Evolutionary conservation across 1,140 invertebrate species (phyloP).

Genomic region (Drosophila kanapiae): DNA sequence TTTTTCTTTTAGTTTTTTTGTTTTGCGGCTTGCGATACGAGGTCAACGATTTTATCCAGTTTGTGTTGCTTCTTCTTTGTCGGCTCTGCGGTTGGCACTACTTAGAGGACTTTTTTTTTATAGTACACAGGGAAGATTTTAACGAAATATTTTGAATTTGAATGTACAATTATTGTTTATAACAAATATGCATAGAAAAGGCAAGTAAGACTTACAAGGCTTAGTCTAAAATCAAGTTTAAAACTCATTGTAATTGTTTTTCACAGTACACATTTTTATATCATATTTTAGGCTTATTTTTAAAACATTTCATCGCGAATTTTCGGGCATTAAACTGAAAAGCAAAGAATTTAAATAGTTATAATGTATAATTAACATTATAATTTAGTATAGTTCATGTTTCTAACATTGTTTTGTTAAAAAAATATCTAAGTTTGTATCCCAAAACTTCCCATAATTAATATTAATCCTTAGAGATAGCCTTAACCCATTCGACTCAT

Average conservation of each 20-base stretch:
- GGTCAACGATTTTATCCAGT: constrained; percentile 52
- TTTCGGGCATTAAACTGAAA: too few species aligned
- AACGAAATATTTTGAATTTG: not conserved
- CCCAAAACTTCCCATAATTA: too few species aligned
- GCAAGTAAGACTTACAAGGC: not conserved
- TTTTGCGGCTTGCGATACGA: constrained; percentile 28
- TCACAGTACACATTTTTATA: not conserved
- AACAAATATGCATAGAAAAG: too few species aligned
- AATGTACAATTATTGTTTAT: not conserved
- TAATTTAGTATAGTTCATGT: too few species aligned
- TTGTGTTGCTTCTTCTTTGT: constrained; percentile 5
- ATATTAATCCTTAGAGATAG: too few species aligned
- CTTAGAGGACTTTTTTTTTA: not conserved
- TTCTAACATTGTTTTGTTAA: too few species aligned
- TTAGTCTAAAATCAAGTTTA: not conserved
- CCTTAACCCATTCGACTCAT: too few species aligned
- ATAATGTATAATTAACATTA: too few species aligned
- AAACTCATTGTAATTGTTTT: too few species aligned
- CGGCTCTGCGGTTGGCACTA: constrained; percentile 22
- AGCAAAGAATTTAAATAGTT: too few species aligned
- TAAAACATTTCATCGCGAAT: too few species aligned
- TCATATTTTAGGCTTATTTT: not conserved
- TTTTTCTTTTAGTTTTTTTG: constrained; percentile 10
- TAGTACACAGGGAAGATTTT: not conserved
- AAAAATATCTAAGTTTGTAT: too few species aligned